These are phyloP conservation scores for Lophochroa leadbeateri DNA, from an alignment of 2,113 vertebrate species.

Conservation along the genomic window DNA sequence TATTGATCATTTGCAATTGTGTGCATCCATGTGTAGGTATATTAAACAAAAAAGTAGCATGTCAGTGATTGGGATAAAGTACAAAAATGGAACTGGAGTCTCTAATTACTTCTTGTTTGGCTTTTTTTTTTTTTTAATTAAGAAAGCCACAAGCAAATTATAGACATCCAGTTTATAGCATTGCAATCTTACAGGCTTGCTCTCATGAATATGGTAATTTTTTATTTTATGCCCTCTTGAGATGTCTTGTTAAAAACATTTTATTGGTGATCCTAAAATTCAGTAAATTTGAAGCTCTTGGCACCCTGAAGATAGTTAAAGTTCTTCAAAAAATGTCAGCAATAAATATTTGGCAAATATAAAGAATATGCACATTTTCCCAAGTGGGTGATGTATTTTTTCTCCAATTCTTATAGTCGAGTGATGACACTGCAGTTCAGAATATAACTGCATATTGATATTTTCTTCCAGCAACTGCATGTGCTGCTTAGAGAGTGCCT, in stretches of 20 bases:
- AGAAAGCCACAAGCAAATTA: slow-evolving; percentile 83
- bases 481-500: slow-evolving; percentile 61
- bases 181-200: slow-evolving; percentile 79
- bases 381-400: slow-evolving; percentile 75
- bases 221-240: slow-evolving; percentile 85
- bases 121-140: slow-evolving; percentile 74
- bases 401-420: slow-evolving; percentile 68
- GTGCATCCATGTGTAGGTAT: slow-evolving; percentile 80
- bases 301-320: slow-evolving; percentile 81
- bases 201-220: slow-evolving; percentile 89
- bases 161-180: slow-evolving; percentile 82
- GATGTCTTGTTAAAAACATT: slow-evolving; percentile 86
- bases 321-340: slow-evolving; percentile 79
- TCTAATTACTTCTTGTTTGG: slow-evolving; percentile 75
- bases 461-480: slow-evolving; percentile 72
- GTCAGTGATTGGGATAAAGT: slow-evolving; percentile 69
- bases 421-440: slow-evolving; percentile 82
- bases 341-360: slow-evolving; percentile 80
- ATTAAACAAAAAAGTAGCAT: slow-evolving; percentile 75
- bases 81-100: slow-evolving; percentile 73
- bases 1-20: slow-evolving; percentile 84
- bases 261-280: slow-evolving; percentile 85
- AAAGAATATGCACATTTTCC: slow-evolving; percentile 85
- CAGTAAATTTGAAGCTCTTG: slow-evolving; percentile 81
- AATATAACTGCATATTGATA: slow-evolving; percentile 79